These are phyloP conservation scores for Acanthaster planci DNA, from an alignment of 35 echinoderm and acorn worm species.

Conservation along the genomic window DNA sequence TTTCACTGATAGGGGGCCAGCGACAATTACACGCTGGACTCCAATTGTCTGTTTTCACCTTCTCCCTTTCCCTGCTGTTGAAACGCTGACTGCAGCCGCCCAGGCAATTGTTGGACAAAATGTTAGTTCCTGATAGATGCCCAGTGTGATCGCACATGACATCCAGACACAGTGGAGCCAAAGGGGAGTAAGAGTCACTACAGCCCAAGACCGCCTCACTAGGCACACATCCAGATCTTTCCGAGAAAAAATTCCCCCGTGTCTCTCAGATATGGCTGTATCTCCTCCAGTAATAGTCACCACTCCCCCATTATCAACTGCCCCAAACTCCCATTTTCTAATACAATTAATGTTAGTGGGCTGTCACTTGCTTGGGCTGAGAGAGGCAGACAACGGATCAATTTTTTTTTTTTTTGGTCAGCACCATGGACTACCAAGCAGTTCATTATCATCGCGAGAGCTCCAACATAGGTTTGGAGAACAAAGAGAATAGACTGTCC, in stretches of 20 bases:
- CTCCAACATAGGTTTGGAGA: neutral
- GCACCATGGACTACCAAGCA: neutral
- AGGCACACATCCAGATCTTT: no score
- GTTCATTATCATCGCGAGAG: constrained; percentile 11
- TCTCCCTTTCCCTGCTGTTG: no score
- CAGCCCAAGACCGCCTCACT: no score
- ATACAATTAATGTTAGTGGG: constrained; percentile 3
- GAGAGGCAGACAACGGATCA: neutral
- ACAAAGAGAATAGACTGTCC: constrained; percentile 3
- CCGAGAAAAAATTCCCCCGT: no score
- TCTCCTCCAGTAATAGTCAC: neutral
- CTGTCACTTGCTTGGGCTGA: neutral
- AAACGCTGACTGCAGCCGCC: no score
- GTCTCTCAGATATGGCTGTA: neutral
- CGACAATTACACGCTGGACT: no score
- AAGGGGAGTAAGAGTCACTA: no score
- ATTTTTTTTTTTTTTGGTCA: constrained; percentile 7
- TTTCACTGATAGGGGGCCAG: no score
- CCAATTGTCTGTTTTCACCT: no score
- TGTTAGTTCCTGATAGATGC: neutral
- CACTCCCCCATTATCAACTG: constrained; percentile 1
- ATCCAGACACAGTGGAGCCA: constrained; percentile 5
- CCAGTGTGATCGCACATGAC: neutral
- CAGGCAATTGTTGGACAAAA: no score
- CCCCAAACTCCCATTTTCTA: neutral